Evolutionary conservation across 1,140 invertebrate species (phyloP).

Genomic region (Neodiprion fabricii): DNA sequence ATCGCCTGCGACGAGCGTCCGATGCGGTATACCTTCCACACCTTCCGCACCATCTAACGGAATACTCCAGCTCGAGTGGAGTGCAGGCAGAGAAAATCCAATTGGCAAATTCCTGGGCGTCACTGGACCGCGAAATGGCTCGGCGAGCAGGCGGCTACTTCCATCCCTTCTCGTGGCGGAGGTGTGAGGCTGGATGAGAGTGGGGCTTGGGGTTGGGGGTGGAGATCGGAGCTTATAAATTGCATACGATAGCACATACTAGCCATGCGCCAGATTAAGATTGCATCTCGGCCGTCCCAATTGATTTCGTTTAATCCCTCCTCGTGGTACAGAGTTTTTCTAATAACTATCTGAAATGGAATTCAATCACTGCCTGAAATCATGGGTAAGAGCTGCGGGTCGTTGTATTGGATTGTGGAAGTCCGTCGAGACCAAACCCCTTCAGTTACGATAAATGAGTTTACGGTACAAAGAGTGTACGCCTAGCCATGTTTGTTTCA

Average conservation of each 20-base stretch:
- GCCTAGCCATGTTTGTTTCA: not conserved
- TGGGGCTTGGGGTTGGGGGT: constrained; percentile 35
- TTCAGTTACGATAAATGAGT: too few relatives aligned
- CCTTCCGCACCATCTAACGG: constrained; percentile 56
- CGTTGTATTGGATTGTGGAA: too few relatives aligned
- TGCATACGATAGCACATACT: constrained; percentile 51
- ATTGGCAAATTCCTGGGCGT: constrained; percentile 59
- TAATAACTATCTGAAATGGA: constrained; percentile 1
- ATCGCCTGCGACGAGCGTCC: not conserved
- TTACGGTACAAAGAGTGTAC: too few relatives aligned
- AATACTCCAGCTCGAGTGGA: constrained; percentile 37
- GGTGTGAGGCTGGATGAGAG: constrained; percentile 29
- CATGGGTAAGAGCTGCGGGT: too few relatives aligned
- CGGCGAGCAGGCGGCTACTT: constrained; percentile 51
- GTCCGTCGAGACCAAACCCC: not conserved
- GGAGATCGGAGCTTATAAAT: constrained; percentile 52
- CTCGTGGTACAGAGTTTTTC: not conserved
- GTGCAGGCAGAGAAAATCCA: constrained; percentile 54
- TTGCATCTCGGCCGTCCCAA: constrained; percentile 45
- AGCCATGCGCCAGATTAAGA: constrained; percentile 46
- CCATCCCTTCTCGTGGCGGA: constrained; percentile 36
- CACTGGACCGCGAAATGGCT: constrained; percentile 59
- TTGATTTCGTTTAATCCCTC: constrained; percentile 49
- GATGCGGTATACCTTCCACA: constrained; percentile 25
- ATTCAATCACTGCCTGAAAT: not conserved